These are phyloP conservation scores for Myiopsitta monachus DNA, from an alignment of 2,113 vertebrate genomes.

Conservation along the genomic window DNA sequence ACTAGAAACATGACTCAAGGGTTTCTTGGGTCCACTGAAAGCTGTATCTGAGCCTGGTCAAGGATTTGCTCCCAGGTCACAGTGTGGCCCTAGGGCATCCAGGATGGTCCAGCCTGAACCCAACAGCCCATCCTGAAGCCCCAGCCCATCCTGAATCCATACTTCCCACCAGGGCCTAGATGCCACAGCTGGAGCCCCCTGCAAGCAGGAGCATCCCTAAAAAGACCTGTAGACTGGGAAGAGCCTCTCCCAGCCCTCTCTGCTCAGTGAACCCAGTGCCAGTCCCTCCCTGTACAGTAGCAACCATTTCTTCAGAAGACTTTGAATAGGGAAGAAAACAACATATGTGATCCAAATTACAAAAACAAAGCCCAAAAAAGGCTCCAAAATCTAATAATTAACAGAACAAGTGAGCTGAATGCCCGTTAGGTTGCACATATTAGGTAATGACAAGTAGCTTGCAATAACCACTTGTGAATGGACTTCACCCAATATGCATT, in stretches of 20 bases:
- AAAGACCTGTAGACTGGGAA: neutral
- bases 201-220: neutral
- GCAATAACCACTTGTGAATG: constrained; percentile 63
- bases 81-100: neutral
- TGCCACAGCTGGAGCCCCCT: neutral
- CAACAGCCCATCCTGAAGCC: neutral
- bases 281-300: neutral
- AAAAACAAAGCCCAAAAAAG: constrained; percentile 38
- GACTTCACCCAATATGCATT: constrained; percentile 61
- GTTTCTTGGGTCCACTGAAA: neutral
- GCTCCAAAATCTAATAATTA: constrained; percentile 56
- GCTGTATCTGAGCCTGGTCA: neutral
- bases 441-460: constrained; percentile 61
- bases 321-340: constrained; percentile 7
- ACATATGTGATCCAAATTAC: neutral
- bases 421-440: constrained; percentile 46
- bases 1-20: neutral
- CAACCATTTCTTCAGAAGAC: neutral
- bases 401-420: constrained; percentile 41
- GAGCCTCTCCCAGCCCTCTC: neutral
- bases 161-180: neutral
- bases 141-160: neutral
- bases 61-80: neutral
- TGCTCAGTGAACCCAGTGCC: neutral
- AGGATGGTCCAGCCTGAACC: neutral